Base-by-base conservation (phyloP, 2,888 invertebrate genomes). In the Lamellibrachia columna region DNA sequence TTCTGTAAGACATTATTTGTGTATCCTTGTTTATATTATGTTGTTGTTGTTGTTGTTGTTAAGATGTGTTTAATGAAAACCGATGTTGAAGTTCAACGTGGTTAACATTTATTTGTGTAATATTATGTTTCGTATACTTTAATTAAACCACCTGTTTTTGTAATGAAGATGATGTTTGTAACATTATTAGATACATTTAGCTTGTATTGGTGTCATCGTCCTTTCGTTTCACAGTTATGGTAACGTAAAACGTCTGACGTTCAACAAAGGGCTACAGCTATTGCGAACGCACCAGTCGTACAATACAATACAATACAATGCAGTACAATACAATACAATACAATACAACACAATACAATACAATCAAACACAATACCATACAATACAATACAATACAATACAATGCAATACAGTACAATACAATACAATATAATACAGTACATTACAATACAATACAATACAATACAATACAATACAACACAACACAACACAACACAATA, bases 401-500 rank as follows among this genome's bases (percentile, higher is more conserved):
- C 91, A 52, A n/a, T n/a, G n/a, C 91, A 52, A 3, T n/a, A 6
- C 91, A 52, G 7, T n/a, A 91, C 91, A 52, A 22, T n/a, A 91
- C 8, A 8, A n/a, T 3, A 91, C 22, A 7, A 11, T n/a, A 7
- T 3, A 52, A n/a, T 15, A 91, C 90, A 90, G 2, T 11, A 91
- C 58, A 93, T 4, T 58, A 93, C 53, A 93, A 91, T 90, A 93
- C 60, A 92, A 90, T 92, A 90, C 90, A 92, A 90, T 92, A 90
- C 53, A 91, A 90, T 92, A 91, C 91, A 91, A 6, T n/a, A 91
- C 91, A 91, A 52, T 91, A 92, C 91, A 91, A 60, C 53, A 91
- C 93, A 93, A 53, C 90, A 90, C 58, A 93, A 52, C 28, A 90
- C 92, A 93, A 40, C 9, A 58, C 91, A 75, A 3, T 91, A 22